Evolutionary conservation across 2,113 vertebrate genomes (phyloP), one percentile per base, ranked within the genome.

Genomic region (Xenopus borealis): DNA sequence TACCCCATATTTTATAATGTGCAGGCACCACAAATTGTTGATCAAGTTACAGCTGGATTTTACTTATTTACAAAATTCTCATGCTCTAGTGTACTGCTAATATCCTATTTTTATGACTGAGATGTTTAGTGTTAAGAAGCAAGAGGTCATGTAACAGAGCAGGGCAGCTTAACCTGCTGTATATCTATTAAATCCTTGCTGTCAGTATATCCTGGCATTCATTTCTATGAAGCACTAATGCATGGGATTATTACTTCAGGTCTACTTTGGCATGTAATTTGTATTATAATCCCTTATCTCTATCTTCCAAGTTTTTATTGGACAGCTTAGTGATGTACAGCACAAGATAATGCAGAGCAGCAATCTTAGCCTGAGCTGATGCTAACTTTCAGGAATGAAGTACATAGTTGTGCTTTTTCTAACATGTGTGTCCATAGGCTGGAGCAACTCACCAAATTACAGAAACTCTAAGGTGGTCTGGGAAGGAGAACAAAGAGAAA

Each of bases 381-480:
- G 50, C 33, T 63, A 23, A 58, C 72, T 62, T 27, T 9, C 46
- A 23, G 13, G 27, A 68, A 62, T 44, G 59, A 46, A 17, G 23
- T 40, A 77, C 33, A 55, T 16, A 70, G 44, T 27, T 27, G 23
- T 27, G 23, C 23, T 27, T 27, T 27, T 27, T 27, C 2, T 59
- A 63, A 53, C 70, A 3, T 27, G 74, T 77, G 59, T 70, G 74
- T 76, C 61, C 67, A 57, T 64, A 47, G 59, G 59, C 61, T 63
- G 59, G 30, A 55, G 74, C 52, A 59, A 63, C 59, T 63, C 61
- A 62, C 59, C 66, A 77, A 69, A 70, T 47, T 69, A 57, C 66
- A 70, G 66, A 69, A 70, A 77, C 55, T 61, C 74, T 77, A 70
- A 57, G 74, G 74, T 77, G 74, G 74, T 77, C 74, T 77, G 74